phyloP scores from a whole-genome alignment of 2,888 invertebrate genomes.

The Zelleria hepariella region DNA sequence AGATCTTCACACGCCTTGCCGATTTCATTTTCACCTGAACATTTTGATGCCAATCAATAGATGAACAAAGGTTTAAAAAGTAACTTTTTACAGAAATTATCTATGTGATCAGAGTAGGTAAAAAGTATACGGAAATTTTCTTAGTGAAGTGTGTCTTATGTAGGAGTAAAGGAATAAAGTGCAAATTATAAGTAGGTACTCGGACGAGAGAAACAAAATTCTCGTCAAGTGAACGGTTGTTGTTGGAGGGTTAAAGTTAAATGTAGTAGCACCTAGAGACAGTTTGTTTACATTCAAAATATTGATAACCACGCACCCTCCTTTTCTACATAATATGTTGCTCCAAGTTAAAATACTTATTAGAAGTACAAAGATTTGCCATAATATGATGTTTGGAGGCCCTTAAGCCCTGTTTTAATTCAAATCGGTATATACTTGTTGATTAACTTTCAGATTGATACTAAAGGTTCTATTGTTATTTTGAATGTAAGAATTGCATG shows the following conservation, averaged over 20 bases:
- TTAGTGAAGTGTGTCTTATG: neutral
- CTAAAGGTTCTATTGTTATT: slow-evolving; percentile 12
- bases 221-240: no score
- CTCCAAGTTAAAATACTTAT: no score
- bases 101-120: neutral
- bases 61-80: slow-evolving; percentile 17
- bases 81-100: neutral
- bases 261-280: neutral
- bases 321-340: no score
- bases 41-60: slow-evolving; percentile 60
- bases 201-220: neutral
- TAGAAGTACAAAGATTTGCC: no score
- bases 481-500: slow-evolving; percentile 31
- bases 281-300: neutral
- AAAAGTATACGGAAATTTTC: neutral
- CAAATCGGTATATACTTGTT: no score
- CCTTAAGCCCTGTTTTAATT: no score
- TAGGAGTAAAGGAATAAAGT: neutral
- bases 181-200: neutral
- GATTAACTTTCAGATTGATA: neutral
- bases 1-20: slow-evolving; percentile 68
- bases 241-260: no score
- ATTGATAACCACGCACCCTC: no score
- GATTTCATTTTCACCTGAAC: slow-evolving; percentile 71
- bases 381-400: no score